Evolutionary conservation across 2,888 invertebrate species (phyloP), one percentile per base, ranked within the genome.

Genomic region (Sphaerophoria taeniata): DNA sequence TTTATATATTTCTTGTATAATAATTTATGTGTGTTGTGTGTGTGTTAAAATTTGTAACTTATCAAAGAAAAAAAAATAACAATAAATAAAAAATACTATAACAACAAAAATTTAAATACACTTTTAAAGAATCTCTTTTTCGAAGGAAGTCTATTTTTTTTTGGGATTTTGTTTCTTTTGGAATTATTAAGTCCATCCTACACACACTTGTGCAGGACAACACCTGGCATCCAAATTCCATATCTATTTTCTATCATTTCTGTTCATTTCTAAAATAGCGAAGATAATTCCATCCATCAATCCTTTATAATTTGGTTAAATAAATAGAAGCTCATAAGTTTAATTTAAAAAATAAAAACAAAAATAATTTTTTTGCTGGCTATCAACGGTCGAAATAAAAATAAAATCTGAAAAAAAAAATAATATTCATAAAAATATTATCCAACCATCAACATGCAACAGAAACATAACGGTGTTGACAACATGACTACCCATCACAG

Each of bases 41-140:
- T 88, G 69, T 81, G 76, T 77, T 76, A 69, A 58, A 56, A 74
- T 70, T 89, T 89, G 88, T 89, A 85, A 84, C 87, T 74, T 87
- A 86, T 79, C 85, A 87, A 78, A 85, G 76, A 72, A 83, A 87
- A 75, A 69, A 86, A 45, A 87, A 88, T 88, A 89, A 88, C 88
- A 87, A 86, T 88, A 87, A 88, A 88, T 88, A 69, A 65, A 87
- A 88, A 73, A 89, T 89, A 90, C 89, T 89, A 31, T 67, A 89
- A 87, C 89, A 87, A 87, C 88, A 89, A 87, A 87, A 89, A 87
- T 87, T 65, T 90, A 90, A 90, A 90, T 90, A 90, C 90, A 90
- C 87, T 88, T 80, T 61, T 69, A 45, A 81, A 76, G 63, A 81
- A 75, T 84, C 75, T 79, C 80, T 75, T 70, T 33, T 84, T 47